phyloP scores from a whole-genome alignment of 2,113 vertebrate species.

The Gobiocypris rarus region DNA sequence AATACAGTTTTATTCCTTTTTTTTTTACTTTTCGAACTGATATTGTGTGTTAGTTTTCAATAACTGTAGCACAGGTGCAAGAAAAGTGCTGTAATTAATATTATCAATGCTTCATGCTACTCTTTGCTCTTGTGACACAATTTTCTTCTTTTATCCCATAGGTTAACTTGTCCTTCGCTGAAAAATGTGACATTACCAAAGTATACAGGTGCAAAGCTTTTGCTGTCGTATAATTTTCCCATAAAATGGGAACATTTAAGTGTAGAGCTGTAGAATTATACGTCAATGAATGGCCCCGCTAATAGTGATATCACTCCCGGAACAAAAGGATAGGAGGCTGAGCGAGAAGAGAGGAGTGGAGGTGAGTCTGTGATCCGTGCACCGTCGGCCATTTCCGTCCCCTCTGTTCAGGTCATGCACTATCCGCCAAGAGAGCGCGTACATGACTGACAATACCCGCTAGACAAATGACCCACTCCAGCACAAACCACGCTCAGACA shows the following conservation, averaged over 20 bases:
- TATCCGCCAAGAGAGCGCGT: conserved; percentile 78
- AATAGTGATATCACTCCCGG: conserved; percentile 77
- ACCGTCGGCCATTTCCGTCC: conserved; percentile 21
- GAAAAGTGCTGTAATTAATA: conserved; percentile 69
- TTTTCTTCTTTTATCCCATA: conserved; percentile 48
- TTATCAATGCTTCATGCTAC: conserved; percentile 69
- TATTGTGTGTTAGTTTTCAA: conserved; percentile 60
- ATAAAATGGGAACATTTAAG: conserved; percentile 76
- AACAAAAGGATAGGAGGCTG: conserved; percentile 75
- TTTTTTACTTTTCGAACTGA: conserved; percentile 36
- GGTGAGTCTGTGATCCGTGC: conserved; percentile 65
- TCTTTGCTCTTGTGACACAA: conserved; percentile 54
- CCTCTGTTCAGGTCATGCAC: conserved; percentile 74
- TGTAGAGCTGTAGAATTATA: conserved; percentile 76
- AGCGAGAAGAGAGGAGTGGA: conserved; percentile 72
- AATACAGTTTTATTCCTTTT: conserved; percentile 55
- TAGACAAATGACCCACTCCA: conserved; percentile 89
- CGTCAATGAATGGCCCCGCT: conserved; percentile 73
- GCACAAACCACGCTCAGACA: conserved; percentile 80
- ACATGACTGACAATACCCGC: conserved; percentile 80
- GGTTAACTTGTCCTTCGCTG: conserved; percentile 71
- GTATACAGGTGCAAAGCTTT: conserved; percentile 71
- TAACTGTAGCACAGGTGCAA: conserved; percentile 63
- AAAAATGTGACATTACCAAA: conserved; percentile 77
- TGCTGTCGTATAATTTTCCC: conserved; percentile 79